Conservation (phyloP, 2,888 invertebrate genomes). For the Platynereis dumerilii region DNA sequence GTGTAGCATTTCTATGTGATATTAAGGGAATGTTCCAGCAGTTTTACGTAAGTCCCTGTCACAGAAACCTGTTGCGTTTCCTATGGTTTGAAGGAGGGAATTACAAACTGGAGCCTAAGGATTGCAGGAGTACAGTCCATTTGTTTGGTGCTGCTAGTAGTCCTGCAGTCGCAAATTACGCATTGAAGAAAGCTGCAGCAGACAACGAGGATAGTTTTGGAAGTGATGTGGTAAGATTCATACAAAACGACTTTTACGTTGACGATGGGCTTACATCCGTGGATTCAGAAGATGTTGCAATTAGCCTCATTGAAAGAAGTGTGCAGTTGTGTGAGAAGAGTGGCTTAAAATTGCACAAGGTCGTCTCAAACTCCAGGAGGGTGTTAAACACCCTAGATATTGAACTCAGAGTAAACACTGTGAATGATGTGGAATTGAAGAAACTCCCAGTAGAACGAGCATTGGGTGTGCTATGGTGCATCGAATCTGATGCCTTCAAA, state of each 20-base stretch:
- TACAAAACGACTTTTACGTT: slow-evolving; percentile 31
- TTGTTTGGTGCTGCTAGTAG: no score
- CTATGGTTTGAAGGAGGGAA: slow-evolving; percentile 30
- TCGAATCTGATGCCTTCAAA: slow-evolving; percentile 24
- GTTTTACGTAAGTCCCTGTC: slow-evolving; percentile 18
- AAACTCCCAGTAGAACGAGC: slow-evolving; percentile 25
- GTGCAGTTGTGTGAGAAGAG: slow-evolving; percentile 25
- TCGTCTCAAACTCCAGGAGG: slow-evolving; percentile 31
- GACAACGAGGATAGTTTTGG: slow-evolving; percentile 13
- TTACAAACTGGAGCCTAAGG: neutral
- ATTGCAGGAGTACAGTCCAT: slow-evolving; percentile 23
- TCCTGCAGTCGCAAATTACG: slow-evolving; percentile 24
- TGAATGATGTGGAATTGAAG: slow-evolving; percentile 27
- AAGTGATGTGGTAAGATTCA: slow-evolving; percentile 26
- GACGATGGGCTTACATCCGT: slow-evolving; percentile 33
- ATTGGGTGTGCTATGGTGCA: slow-evolving; percentile 25
- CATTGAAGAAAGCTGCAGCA: slow-evolving; percentile 10
- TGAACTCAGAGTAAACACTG: slow-evolving; percentile 23
- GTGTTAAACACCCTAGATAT: slow-evolving; percentile 34
- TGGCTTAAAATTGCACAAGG: slow-evolving; percentile 34
- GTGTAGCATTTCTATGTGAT: no score
- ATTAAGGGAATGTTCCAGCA: slow-evolving; percentile 36
- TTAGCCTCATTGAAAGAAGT: slow-evolving; percentile 17
- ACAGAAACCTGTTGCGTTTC: slow-evolving; percentile 25
- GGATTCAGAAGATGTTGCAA: slow-evolving; percentile 9